A percentile compares a stretch with the other conserved stretches of the same genome.
phyloP scores from a whole-genome alignment of 2,888 invertebrate genomes.

The Himalopsyche japonica region DNA sequence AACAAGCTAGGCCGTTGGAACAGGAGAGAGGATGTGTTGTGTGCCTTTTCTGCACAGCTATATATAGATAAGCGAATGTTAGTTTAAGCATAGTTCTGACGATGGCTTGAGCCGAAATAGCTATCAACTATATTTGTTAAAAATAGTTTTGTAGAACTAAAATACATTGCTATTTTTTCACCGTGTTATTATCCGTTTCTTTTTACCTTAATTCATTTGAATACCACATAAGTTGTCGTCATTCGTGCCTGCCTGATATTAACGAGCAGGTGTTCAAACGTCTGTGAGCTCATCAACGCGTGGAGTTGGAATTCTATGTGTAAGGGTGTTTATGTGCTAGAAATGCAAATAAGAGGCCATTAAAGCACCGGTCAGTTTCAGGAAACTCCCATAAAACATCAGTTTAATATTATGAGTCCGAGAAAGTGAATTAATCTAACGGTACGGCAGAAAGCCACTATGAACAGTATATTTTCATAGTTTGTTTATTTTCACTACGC shows the following conservation, averaged over 20 bases:
- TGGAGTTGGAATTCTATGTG: constrained; percentile 31
- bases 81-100: no score
- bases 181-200: background rate
- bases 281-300: constrained; percentile 35
- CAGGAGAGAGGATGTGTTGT: no score
- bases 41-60: no score
- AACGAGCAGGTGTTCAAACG: constrained; percentile 38
- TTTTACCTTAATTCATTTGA: background rate
- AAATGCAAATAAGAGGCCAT: constrained; percentile 39
- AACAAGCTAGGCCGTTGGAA: no score
- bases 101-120: no score
- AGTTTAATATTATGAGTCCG: constrained; percentile 18
- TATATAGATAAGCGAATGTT: no score
- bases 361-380: constrained; percentile 27
- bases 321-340: constrained; percentile 36
- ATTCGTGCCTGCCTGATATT: constrained; percentile 33
- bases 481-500: background rate
- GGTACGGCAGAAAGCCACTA: background rate
- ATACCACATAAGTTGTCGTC: constrained; percentile 17
- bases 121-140: no score
- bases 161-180: no score
- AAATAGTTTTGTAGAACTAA: no score
- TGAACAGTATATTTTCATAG: background rate
- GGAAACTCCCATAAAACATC: constrained; percentile 30
- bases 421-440: background rate